A percentile compares a stretch with the other conserved stretches of the same genome.
These are phyloP conservation scores for Desmodus rotundus DNA, from an alignment of 2,113 vertebrate genomes.

Conservation along the genomic window DNA sequence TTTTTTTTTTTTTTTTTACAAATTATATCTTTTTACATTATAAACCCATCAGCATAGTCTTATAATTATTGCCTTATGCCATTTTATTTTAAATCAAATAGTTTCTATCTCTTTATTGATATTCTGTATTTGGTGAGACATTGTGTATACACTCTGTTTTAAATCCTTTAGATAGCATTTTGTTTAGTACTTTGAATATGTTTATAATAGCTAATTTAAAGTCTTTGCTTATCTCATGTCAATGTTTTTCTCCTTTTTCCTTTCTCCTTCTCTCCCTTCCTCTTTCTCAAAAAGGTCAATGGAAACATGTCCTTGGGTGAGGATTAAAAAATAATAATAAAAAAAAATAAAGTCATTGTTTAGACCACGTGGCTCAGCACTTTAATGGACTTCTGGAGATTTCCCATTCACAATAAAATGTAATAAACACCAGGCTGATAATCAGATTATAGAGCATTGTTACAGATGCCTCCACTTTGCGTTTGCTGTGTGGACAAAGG, in stretches of 20 bases:
- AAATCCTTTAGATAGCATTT: too few species aligned
- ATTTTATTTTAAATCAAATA: too few species aligned
- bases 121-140: too few species aligned
- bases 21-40: neutral
- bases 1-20: neutral
- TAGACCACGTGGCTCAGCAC: neutral
- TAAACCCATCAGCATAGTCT: too few species aligned
- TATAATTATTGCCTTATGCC: too few species aligned
- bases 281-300: neutral
- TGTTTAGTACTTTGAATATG: too few species aligned
- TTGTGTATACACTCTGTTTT: too few species aligned
- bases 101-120: too few species aligned
- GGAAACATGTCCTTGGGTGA: neutral
- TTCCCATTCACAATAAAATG: too few species aligned
- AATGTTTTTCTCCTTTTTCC: neutral
- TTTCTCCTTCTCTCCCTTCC: neutral
- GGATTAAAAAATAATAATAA: neutral
- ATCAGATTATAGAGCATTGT: neutral
- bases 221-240: neutral
- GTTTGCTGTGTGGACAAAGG: neutral
- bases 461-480: neutral
- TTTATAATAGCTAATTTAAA: too few species aligned
- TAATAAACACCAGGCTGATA: neutral
- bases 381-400: too few species aligned
- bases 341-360: neutral